Base-by-base conservation (phyloP, 2,113 vertebrate genomes). In the Odontophorus gujanensis region DNA sequence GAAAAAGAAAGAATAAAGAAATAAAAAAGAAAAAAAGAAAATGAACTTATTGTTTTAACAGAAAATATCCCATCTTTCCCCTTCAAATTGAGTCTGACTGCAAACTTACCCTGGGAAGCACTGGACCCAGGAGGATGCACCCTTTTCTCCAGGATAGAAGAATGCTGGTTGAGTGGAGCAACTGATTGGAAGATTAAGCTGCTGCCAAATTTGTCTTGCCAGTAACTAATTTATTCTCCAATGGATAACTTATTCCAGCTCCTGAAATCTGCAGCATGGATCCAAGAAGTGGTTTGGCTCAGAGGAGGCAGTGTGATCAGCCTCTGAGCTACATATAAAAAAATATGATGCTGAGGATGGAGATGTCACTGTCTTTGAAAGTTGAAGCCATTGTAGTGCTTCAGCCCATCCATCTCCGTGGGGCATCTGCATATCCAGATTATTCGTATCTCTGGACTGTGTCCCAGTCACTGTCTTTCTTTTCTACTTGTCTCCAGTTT, bases 121-220 rank as follows among this genome's bases (percentile, higher is more conserved):
- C 30, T 7, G 65, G 51, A 53, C 76, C 65, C 76, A 78, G 43
- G 82, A 72, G 68, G 61, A 81, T 2, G 0, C 53, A 43, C 45
- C 48, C 68, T 93, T 85, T 92, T 67, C 68, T 83, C 10, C 43
- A 38, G 42, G 42, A 43, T 48, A 81, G 68, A 81, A 71, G 79
- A 87, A 88, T 11, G 30, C 36, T 61, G 82, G 82, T 65, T 47
- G 48, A 94, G 82, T 65, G 51, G 48, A 94, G 82, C 30, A 96
- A 88, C 76, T 94, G 89, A 94, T 91, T 91, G 68, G 59, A 65
- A 85, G 61, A 94, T 47, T 55, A 85, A 87, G 73, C n/a, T 75
- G 76, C 72, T 92, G 93, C 94, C 95, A 95, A 96, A 91, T 21
- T 51, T 84, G 61, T 95, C 76, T 80, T 92, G 95, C 91, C 94